Evolutionary conservation across 2,888 invertebrate species (phyloP).

Genomic region (Pristionchus arcanus): DNA sequence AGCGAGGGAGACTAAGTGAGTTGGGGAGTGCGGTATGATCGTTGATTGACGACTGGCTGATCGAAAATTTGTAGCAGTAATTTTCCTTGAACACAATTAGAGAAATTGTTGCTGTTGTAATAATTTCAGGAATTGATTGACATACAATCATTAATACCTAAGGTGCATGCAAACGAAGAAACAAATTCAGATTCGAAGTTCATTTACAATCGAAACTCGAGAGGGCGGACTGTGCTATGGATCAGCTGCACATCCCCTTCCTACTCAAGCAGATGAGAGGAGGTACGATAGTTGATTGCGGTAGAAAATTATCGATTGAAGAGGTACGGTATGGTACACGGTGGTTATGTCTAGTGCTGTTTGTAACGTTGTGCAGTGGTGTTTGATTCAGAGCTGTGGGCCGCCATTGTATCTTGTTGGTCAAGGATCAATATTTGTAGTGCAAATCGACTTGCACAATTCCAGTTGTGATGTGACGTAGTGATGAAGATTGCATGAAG

Average conservation of each 20-base stretch:
- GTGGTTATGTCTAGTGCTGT: background rate
- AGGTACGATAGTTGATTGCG: conserved; percentile 59
- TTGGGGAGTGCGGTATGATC: background rate
- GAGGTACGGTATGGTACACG: background rate
- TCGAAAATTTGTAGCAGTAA: background rate
- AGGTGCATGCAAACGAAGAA: background rate
- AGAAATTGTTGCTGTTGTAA: background rate
- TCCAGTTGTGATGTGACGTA: background rate
- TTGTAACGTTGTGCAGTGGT: background rate
- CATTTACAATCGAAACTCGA: conserved; percentile 59
- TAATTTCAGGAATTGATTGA: too few species aligned
- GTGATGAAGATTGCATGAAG: background rate
- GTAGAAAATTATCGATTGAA: background rate
- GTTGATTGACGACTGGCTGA: background rate
- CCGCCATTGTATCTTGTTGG: background rate
- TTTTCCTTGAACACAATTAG: background rate
- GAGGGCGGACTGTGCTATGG: conserved; percentile 57
- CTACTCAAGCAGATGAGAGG: conserved; percentile 62
- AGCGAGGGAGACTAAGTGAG: conserved; percentile 60
- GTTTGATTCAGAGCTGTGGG: background rate
- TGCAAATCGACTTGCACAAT: background rate
- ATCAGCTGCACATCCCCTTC: conserved; percentile 61
- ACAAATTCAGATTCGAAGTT: conserved; percentile 57
- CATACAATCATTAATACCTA: too few species aligned
- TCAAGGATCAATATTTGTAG: background rate